Base-by-base conservation (phyloP, 2,797 vertebrate species). In the Lepilemur ruficaudatus region DNA sequence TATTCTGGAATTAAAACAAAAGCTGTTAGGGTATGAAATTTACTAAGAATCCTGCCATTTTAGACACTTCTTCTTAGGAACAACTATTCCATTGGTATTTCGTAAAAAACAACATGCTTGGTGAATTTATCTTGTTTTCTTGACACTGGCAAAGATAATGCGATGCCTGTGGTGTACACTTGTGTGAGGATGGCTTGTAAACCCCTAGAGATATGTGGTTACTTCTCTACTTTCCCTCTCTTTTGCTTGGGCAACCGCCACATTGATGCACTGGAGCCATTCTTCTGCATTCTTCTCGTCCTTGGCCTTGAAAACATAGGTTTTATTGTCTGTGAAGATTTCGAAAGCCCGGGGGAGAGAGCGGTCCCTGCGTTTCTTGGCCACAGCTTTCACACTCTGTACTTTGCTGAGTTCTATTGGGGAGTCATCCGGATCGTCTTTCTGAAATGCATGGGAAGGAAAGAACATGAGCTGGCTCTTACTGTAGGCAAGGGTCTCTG, bases 331-430 rank as follows among this genome's bases (percentile, higher is more conserved):
- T 0, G 99, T 99, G 98, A 99, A 99, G 98, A 99, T 99, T 98
- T 99, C 99, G 1, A 99, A 99, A 97, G 99, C 99, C 9, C 99
- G 98, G 0, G 99, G 99, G 82, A 99, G 99, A 69, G 99, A 98
- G 23, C 99, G 99, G 95, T 99, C 99, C 55, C 99, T 98, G 2
- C 99, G 99, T 97, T 99, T 99, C 98, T 98, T 99, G 17, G 99
- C 98, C 87, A 99, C 99, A 41, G 98, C 99, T 95, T 99, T 99
- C 91, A 99, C 99, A 0, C 99, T 99, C 98, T 99, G 99, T 79
- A 99, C 99, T 98, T 99, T 99, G 99, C 99, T 99, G 96, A 99
- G 99, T 98, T 99, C 99, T 28, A 99, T 99, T 9, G 99, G 99
- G 88, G 99, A 98, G 93, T 99, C 99, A 0, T 99, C 99, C 7